These are phyloP conservation scores for Halcyon senegalensis DNA, from an alignment of 2,113 vertebrate species.

Conservation along the genomic window DNA sequence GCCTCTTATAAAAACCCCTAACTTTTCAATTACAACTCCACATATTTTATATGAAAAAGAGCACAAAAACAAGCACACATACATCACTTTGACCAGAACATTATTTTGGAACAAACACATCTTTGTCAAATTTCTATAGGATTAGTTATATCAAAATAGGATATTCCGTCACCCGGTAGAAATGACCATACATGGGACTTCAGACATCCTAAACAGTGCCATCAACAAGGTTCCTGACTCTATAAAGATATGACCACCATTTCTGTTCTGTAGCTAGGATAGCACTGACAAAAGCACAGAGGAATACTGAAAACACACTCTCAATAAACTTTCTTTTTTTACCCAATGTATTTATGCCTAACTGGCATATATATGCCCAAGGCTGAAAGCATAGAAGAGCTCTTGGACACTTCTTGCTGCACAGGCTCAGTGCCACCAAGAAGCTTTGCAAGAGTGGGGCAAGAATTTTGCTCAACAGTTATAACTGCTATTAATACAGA, in stretches of 20 bases:
- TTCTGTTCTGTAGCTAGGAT: not conserved
- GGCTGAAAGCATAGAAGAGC: not conserved
- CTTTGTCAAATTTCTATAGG: not conserved
- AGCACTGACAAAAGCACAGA: not conserved
- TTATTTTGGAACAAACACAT: not conserved
- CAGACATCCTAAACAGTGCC: not conserved
- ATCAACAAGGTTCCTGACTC: fast-evolving
- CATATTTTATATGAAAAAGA: not conserved
- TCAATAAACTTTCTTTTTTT: not conserved
- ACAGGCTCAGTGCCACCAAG: not conserved
- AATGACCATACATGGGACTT: not conserved
- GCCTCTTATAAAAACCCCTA: not conserved
- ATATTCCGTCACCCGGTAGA: not conserved
- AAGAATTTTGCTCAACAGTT: not conserved
- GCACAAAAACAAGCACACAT: not conserved
- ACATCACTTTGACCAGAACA: not conserved
- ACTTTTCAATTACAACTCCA: not conserved
- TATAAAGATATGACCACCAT: not conserved
- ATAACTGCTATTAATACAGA: not conserved
- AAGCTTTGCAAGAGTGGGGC: not conserved
- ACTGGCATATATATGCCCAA: fast-evolving
- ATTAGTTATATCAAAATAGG: not conserved
- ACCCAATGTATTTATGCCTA: not conserved
- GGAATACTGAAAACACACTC: not conserved
- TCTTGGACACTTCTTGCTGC: not conserved